Evolutionary conservation across 2,888 invertebrate genomes (phyloP).

Genomic region (Amphipyra berbera): DNA sequence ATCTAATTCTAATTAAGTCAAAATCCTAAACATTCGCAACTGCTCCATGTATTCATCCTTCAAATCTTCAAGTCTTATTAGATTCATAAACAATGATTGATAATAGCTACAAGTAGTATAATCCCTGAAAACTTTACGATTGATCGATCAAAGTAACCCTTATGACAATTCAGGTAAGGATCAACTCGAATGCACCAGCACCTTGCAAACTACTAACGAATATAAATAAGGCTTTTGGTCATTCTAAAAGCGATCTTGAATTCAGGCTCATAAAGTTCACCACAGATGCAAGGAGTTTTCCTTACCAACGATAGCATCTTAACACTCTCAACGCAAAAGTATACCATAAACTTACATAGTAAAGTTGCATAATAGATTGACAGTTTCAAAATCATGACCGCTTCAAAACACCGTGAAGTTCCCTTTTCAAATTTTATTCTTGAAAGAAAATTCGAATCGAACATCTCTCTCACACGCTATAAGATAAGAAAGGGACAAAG

Average conservation of each 20-base stretch:
- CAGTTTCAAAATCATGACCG: constrained; percentile 1
- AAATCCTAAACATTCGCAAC: constrained; percentile 60
- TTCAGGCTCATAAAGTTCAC: background rate
- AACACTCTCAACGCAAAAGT: background rate
- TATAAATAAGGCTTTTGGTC: background rate
- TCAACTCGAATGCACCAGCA: background rate
- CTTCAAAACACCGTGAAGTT: constrained; percentile 42
- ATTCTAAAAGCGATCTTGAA: constrained; percentile 23
- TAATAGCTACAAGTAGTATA: constrained; percentile 66
- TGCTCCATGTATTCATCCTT: constrained; percentile 71
- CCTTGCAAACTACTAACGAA: background rate
- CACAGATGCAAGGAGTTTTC: constrained; percentile 6
- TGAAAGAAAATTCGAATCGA: constrained; percentile 61
- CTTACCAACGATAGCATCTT: background rate
- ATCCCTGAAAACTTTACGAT: constrained; percentile 31
- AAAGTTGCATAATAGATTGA: constrained; percentile 5
- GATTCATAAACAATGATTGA: constrained; percentile 81
- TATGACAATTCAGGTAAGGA: constrained; percentile 21
- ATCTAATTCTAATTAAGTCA: constrained; percentile 57
- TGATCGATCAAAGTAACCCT: constrained; percentile 33
- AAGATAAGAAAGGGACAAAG: constrained; percentile 45
- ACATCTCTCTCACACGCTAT: constrained; percentile 51
- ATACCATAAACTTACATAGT: accelerated
- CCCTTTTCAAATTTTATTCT: constrained; percentile 69
- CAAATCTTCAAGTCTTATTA: constrained; percentile 78